These are phyloP conservation scores for Eriosoma lanigerum DNA, from an alignment of 1,140 invertebrate genomes.

Conservation along the genomic window DNA sequence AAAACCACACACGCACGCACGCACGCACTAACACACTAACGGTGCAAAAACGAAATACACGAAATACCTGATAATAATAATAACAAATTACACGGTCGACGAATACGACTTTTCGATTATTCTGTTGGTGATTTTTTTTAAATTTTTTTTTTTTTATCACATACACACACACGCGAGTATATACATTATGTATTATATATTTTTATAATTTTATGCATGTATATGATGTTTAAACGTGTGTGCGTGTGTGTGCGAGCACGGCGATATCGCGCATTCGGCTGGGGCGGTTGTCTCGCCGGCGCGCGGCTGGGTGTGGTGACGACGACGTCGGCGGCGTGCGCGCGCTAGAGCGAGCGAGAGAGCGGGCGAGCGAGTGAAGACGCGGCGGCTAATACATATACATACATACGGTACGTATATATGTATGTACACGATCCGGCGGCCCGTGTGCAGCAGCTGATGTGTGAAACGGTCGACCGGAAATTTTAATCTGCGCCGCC, in stretches of 20 bases:
- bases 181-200: not conserved
- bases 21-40: slow-evolving; percentile 11
- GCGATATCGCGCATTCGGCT: slow-evolving; percentile 50
- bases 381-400: not conserved
- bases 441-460: slow-evolving; percentile 48
- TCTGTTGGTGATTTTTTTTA: too few relatives aligned
- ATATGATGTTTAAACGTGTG: not conserved
- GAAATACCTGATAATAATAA: not conserved
- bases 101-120: not conserved
- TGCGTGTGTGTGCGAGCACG: slow-evolving; percentile 14
- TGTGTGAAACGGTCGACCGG: slow-evolving; percentile 43
- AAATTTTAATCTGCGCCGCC: slow-evolving; percentile 41
- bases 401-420: not conserved
- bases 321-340: slow-evolving; percentile 34
- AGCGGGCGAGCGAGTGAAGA: not conserved
- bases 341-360: slow-evolving; percentile 34
- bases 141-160: not conserved
- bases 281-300: slow-evolving; percentile 50
- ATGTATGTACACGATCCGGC: slow-evolving; percentile 13
- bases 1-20: slow-evolving; percentile 10
- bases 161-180: not conserved
- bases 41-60: too few relatives aligned
- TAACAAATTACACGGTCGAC: too few relatives aligned
- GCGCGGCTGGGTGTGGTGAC: slow-evolving; percentile 51
- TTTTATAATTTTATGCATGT: not conserved